A percentile compares a stretch with the other conserved stretches of the same genome.
Evolutionary conservation across 30 jellyfish, hydroid and myxozoan species (phyloP).

Genomic region (Pelagia noctiluca): DNA sequence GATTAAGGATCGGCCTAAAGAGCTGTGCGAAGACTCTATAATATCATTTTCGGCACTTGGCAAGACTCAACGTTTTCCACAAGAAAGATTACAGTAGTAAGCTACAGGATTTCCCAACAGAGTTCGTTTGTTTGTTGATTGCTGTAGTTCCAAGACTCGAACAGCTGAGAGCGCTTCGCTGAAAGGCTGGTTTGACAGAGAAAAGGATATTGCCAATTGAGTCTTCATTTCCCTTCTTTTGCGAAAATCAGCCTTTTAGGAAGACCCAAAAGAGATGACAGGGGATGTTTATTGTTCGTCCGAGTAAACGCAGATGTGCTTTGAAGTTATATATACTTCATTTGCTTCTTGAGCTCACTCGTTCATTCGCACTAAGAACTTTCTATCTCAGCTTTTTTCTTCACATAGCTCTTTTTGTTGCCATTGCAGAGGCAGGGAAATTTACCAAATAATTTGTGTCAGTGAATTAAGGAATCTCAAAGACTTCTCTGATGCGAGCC

Average conservation of each 20-base stretch:
- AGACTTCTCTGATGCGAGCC: no score
- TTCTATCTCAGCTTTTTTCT: not conserved
- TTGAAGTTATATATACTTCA: not conserved
- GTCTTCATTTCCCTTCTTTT: not conserved
- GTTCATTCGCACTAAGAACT: not conserved
- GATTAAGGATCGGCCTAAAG: no score
- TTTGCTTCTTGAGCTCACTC: not conserved
- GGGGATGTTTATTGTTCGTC: not conserved
- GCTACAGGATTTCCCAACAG: slow-evolving; percentile 9
- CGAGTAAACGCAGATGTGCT: not conserved
- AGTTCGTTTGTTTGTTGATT: not conserved
- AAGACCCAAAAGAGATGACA: not conserved
- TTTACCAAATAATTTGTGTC: no score
- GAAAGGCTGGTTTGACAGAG: not conserved
- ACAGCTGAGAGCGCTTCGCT: not conserved
- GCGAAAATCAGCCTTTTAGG: not conserved
- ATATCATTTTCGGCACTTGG: no score
- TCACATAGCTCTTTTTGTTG: not conserved
- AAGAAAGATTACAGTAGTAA: not conserved
- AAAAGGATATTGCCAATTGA: not conserved
- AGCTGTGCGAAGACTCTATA: no score
- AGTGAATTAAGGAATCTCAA: no score
- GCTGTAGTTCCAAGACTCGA: not conserved
- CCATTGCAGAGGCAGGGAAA: no score
- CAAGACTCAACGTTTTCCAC: no score